These are phyloP conservation scores for Xiphias gladius DNA, from an alignment of 2,113 vertebrate species.

Conservation along the genomic window DNA sequence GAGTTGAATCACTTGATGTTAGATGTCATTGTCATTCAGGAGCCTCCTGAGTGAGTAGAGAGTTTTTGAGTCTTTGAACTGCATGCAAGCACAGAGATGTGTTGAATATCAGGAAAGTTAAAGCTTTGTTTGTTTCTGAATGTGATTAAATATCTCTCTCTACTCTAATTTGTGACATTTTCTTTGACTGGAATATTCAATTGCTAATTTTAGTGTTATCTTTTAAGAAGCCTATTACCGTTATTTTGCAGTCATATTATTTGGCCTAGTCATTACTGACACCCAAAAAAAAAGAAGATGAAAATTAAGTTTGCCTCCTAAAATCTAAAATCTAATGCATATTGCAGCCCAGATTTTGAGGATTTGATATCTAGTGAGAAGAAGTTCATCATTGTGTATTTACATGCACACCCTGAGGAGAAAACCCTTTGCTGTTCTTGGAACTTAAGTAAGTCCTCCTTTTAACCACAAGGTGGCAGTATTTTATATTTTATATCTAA, in stretches of 20 bases:
- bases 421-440: neutral
- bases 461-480: slow-evolving; percentile 76
- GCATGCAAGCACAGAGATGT: neutral
- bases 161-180: neutral
- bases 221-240: neutral
- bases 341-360: neutral
- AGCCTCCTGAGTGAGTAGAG: neutral
- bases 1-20: slow-evolving; percentile 17
- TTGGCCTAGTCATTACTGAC: neutral
- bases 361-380: neutral
- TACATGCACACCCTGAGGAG: neutral
- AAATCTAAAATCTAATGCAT: neutral
- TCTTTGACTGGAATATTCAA: slow-evolving; percentile 8
- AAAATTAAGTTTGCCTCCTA: neutral
- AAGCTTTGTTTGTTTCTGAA: neutral
- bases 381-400: neutral
- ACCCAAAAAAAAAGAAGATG: neutral
- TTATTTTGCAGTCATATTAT: neutral
- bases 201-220: neutral
- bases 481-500: slow-evolving; percentile 32
- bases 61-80: slow-evolving; percentile 5
- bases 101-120: neutral
- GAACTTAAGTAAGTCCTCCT: neutral
- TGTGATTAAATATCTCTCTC: neutral
- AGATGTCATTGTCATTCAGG: slow-evolving; percentile 16